Base-by-base conservation (phyloP, 2,113 vertebrate species). In the Sciurus niger region DNA sequence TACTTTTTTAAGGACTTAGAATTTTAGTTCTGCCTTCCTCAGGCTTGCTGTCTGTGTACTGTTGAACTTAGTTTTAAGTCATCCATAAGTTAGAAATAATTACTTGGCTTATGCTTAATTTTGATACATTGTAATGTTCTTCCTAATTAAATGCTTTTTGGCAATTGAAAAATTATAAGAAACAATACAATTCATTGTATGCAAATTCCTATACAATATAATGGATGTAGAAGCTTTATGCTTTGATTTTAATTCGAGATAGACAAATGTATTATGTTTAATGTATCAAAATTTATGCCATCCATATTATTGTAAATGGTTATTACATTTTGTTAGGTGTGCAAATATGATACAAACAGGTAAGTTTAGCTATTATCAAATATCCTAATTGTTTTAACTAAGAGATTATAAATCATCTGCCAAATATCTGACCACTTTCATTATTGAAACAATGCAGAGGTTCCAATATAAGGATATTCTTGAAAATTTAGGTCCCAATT, bases 241-340 rank as follows among this genome's bases (percentile, higher is more conserved):
- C n/a, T 94, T 96, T 89, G n/a, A 89, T 84, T 6, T 93, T 40
- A 90, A 95, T 73, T 87, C 1, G 40, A 78, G 17, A 17, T 2
- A 92, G 30, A 83, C 7, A 93, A n/a, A 78, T 40, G 16, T 11
- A 37, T 95, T 95, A 30, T 80, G 6, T 77, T 93, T 84, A 17
- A 1, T 63, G 17, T 93, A 37, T 77, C 34, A 79, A 22, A 82
- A 93, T 82, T 85, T 8, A 20, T 77, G 8, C 58, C 3, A 77
- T 30, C 7, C 3, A 1, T 79, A 65, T 68, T 89, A 68, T 68
- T 94, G 53, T 89, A 22, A 9, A 25, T 86, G 2, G 40, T 28
- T 90, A 53, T 79, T 85, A n/a, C 11, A 72, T 91, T n/a, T 43
- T 89, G 1, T 58, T 93, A 86, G 6, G 4, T 79, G 34, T 34